A percentile compares a stretch with the other conserved stretches of the same genome.
These are phyloP conservation scores for Gallirallus australis DNA, from an alignment of 2,797 vertebrate species.

Conservation along the genomic window DNA sequence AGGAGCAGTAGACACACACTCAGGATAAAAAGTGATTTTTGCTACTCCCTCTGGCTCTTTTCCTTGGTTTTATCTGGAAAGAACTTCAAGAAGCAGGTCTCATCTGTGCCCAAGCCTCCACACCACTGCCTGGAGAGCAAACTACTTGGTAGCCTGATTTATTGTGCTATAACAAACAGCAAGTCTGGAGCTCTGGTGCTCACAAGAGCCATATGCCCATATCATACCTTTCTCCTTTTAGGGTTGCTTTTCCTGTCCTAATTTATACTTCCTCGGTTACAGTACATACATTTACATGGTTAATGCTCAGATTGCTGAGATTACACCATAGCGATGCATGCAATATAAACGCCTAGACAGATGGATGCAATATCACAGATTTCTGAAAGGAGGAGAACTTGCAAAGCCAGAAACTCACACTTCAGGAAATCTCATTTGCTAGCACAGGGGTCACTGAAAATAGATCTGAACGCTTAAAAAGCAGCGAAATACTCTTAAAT, in stretches of 20 bases:
- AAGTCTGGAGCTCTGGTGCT: neutral
- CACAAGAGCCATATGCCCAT: conserved; percentile 5
- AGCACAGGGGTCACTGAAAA: conserved; percentile 59
- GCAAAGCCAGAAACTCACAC: conserved; percentile 62
- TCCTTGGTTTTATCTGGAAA: neutral
- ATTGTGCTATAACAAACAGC: conserved; percentile 13
- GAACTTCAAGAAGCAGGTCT: neutral
- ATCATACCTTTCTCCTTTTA: conserved; percentile 51
- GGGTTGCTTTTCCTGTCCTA: conserved; percentile 48
- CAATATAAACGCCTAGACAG: conserved; percentile 66
- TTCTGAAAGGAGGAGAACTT: conserved; percentile 68
- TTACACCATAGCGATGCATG: conserved; percentile 63
- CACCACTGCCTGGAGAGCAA: neutral
- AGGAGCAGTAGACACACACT: neutral
- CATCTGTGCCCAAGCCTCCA: neutral
- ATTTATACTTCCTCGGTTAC: conserved; percentile 62
- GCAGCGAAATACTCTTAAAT: conserved; percentile 32
- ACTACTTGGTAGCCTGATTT: neutral
- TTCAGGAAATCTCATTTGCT: conserved; percentile 60
- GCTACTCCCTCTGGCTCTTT: neutral
- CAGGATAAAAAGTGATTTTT: neutral
- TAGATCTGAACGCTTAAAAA: conserved; percentile 48
- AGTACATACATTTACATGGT: conserved; percentile 71
- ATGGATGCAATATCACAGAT: conserved; percentile 72
- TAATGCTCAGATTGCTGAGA: conserved; percentile 57